phyloP scores from a whole-genome alignment of 1,140 invertebrate genomes.

The Brachionus rubens region DNA sequence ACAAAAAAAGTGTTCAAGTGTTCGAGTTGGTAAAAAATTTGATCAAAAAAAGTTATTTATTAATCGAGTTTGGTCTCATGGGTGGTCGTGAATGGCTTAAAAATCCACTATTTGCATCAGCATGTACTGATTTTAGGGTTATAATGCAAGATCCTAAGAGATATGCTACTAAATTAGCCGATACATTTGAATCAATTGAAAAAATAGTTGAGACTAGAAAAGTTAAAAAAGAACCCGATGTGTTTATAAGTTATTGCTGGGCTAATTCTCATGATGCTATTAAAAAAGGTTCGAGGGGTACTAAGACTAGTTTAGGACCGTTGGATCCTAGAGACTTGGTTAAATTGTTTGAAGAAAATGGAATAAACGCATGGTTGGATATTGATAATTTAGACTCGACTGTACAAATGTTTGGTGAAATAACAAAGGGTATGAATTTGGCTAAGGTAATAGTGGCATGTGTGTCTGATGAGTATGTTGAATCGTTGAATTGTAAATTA shows the following conservation, averaged over 20 bases:
- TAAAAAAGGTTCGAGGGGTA: conserved; percentile 49
- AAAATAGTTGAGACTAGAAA: background rate
- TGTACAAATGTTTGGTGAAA: background rate
- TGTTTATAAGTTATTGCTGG: conserved; percentile 58
- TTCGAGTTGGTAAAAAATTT: conserved; percentile 17
- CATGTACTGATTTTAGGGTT: conserved; percentile 51
- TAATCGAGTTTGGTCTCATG: conserved; percentile 8
- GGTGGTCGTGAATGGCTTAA: background rate
- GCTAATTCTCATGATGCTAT: conserved; percentile 54
- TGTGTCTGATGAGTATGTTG: conserved; percentile 51
- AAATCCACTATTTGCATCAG: conserved; percentile 29
- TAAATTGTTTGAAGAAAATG: conserved; percentile 51
- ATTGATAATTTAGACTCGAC: background rate
- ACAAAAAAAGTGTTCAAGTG: conserved; percentile 14
- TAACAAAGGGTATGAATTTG: background rate
- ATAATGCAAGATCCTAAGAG: conserved; percentile 53
- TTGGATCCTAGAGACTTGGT: conserved; percentile 56
- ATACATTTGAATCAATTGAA: conserved; percentile 50
- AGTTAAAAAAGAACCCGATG: conserved; percentile 47
- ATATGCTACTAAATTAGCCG: conserved; percentile 51
- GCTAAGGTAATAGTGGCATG: conserved; percentile 37
- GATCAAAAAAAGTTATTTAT: conserved; percentile 12
- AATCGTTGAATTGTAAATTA: conserved; percentile 51
- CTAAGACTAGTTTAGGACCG: conserved; percentile 46
- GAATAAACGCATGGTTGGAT: conserved; percentile 57